These are phyloP conservation scores for Opisthograptis luteolata DNA, from an alignment of 2,888 invertebrate species.

Conservation along the genomic window DNA sequence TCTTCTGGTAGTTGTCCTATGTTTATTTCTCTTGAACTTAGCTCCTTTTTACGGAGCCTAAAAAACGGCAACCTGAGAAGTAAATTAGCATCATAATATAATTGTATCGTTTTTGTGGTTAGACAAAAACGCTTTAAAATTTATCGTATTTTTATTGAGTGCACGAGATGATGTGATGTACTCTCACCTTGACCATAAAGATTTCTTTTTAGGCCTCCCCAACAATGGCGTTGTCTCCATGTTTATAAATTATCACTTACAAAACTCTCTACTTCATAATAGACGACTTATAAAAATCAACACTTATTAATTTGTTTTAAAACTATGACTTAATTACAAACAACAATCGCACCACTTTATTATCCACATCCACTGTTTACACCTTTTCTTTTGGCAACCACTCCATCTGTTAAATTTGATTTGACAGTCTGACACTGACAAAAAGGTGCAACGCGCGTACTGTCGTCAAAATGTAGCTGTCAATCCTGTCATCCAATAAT, in stretches of 20 bases:
- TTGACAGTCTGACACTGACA: too few relatives aligned
- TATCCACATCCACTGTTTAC: too few relatives aligned
- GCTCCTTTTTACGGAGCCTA: conserved; percentile 90
- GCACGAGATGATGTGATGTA: conserved; percentile 5
- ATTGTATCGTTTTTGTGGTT: neutral
- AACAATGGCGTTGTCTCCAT: conserved; percentile 79
- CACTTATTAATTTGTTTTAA: neutral
- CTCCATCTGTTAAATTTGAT: too few relatives aligned
- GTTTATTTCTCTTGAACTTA: conserved; percentile 90
- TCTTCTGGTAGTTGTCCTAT: conserved; percentile 91
- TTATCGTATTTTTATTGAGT: too few relatives aligned
- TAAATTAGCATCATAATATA: conserved; percentile 28
- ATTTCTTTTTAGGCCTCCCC: conserved; percentile 68
- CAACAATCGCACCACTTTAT: too few relatives aligned
- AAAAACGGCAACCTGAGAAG: conserved; percentile 89
- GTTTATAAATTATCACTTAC: conserved; percentile 28
- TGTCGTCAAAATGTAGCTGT: too few relatives aligned
- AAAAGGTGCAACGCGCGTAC: too few relatives aligned
- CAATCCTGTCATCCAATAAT: too few relatives aligned
- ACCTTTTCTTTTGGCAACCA: too few relatives aligned
- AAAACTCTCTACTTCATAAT: conserved; percentile 27
- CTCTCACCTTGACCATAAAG: conserved; percentile 76
- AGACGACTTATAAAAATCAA: neutral
- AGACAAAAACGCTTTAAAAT: conserved; percentile 20
- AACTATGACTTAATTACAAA: conserved; percentile 8